Conservation (phyloP, 2,888 invertebrate species). For the Scaeva pyrastri region DNA sequence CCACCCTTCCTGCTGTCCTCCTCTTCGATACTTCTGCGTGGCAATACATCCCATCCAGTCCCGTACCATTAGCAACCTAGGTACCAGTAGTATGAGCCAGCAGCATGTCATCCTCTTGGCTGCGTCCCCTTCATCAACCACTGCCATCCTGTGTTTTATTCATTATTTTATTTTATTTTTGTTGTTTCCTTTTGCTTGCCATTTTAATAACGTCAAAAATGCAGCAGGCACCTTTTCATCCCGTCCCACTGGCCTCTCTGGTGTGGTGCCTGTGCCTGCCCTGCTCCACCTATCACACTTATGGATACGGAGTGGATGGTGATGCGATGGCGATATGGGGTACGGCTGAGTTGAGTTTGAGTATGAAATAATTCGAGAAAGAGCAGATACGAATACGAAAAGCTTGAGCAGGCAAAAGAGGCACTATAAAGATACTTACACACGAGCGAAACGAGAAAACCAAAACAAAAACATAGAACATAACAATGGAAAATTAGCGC, state of each 20-base stretch:
- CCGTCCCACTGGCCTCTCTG: slow-evolving; percentile 15
- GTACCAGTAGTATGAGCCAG: background rate
- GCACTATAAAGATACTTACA: slow-evolving; percentile 20
- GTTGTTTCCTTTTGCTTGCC: slow-evolving; percentile 70
- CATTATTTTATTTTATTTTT: slow-evolving; percentile 66
- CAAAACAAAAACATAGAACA: slow-evolving; percentile 74
- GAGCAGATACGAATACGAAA: slow-evolving; percentile 43
- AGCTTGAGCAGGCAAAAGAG: slow-evolving; percentile 3
- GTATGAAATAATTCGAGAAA: slow-evolving; percentile 52
- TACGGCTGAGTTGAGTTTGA: slow-evolving; percentile 25
- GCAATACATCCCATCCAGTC: too few species aligned
- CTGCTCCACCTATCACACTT: slow-evolving; percentile 49
- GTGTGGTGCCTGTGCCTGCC: background rate
- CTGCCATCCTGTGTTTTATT: slow-evolving; percentile 55
- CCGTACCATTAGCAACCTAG: too few species aligned
- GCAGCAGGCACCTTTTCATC: slow-evolving; percentile 67
- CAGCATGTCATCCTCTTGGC: slow-evolving; percentile 1
- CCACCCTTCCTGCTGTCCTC: background rate
- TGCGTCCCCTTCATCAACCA: slow-evolving; percentile 2
- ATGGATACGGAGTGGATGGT: background rate
- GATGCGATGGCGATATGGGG: background rate
- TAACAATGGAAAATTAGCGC: slow-evolving; percentile 76
- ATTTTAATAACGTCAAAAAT: slow-evolving; percentile 76
- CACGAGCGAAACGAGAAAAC: slow-evolving; percentile 60
- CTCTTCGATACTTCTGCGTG: too few species aligned